Percentiles rank a stretch among this genome's conserved stretches.
Evolutionary conservation across 1,140 invertebrate genomes (phyloP).

Genomic region (Drosophila takahashii): DNA sequence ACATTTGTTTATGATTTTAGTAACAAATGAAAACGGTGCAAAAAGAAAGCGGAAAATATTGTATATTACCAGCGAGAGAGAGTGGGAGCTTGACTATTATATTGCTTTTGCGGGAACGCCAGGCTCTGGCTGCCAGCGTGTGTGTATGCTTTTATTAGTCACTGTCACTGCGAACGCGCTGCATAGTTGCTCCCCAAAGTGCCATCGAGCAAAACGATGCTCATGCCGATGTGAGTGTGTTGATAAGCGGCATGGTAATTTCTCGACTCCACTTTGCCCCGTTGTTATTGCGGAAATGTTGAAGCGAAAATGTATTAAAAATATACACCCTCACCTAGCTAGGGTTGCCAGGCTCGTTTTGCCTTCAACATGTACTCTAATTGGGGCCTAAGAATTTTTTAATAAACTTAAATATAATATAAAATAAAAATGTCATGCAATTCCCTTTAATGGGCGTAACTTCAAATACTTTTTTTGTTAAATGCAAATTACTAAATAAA

Average conservation of each 20-base stretch:
- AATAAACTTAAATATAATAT: not conserved
- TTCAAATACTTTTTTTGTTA: too few relatives aligned
- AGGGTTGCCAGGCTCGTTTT: slow-evolving; percentile 17
- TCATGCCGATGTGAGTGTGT: slow-evolving; percentile 55
- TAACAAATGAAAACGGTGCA: slow-evolving; percentile 81
- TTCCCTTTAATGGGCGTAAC: too few relatives aligned
- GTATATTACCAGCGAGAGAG: slow-evolving; percentile 59
- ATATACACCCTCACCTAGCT: slow-evolving; percentile 41
- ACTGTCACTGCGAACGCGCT: slow-evolving; percentile 57
- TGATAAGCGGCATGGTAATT: slow-evolving; percentile 71
- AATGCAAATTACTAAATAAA: too few relatives aligned
- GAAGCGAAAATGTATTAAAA: slow-evolving; percentile 71
- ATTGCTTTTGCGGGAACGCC: slow-evolving; percentile 64
- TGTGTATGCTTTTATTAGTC: slow-evolving; percentile 72
- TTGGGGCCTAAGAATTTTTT: not conserved
- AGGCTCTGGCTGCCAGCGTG: slow-evolving; percentile 9
- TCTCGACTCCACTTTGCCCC: slow-evolving; percentile 6
- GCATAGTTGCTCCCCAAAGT: slow-evolving; percentile 78
- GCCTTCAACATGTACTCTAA: not conserved
- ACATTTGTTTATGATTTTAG: slow-evolving; percentile 66
- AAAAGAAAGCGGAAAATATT: slow-evolving; percentile 73
- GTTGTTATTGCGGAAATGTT: slow-evolving; percentile 55
- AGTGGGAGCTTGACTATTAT: slow-evolving; percentile 70
- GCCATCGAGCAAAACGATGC: slow-evolving; percentile 73
- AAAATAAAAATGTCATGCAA: too few relatives aligned